Conservation (phyloP, 2,888 invertebrate species). For the Dioctria rufipes region DNA sequence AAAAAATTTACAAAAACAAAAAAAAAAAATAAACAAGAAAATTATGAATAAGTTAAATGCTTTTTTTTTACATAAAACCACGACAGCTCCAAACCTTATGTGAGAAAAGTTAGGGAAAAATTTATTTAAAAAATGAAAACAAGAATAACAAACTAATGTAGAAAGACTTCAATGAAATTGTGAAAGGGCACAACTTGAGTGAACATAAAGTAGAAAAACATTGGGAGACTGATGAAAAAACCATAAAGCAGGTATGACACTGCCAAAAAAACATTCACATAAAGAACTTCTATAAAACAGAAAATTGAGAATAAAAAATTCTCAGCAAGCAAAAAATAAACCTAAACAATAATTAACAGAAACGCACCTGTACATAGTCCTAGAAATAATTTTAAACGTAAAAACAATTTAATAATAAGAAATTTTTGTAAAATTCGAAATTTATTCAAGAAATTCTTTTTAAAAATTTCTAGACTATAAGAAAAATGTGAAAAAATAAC, state of each 20-base stretch:
- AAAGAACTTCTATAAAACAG: background rate
- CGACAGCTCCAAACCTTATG: background rate
- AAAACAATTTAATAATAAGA: conserved; percentile 33
- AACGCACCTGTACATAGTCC: conserved; percentile 33
- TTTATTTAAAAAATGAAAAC: background rate
- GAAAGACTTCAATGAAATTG: conserved; percentile 10
- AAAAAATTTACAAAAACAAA: conserved; percentile 22
- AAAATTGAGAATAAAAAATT: background rate
- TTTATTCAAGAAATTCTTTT: conserved; percentile 37
- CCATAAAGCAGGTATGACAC: conserved; percentile 37
- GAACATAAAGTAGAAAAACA: background rate
- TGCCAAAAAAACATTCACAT: conserved; percentile 28
- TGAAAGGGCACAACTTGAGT: conserved; percentile 32
- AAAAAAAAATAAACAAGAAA: conserved; percentile 37
- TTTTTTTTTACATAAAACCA: background rate
- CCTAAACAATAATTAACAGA: conserved; percentile 3
- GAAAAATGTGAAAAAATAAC: conserved; percentile 5
- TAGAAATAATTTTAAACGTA: conserved; percentile 38
- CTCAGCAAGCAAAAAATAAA: background rate
- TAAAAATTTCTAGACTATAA: conserved; percentile 24
- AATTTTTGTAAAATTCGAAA: conserved; percentile 39
- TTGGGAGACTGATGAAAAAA: conserved; percentile 44
- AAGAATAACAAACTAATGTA: conserved; percentile 1
- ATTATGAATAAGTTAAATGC: conserved; percentile 19
- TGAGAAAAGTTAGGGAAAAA: background rate